Conservation (phyloP, 2,113 vertebrate species). For the Malurus cyaneus region DNA sequence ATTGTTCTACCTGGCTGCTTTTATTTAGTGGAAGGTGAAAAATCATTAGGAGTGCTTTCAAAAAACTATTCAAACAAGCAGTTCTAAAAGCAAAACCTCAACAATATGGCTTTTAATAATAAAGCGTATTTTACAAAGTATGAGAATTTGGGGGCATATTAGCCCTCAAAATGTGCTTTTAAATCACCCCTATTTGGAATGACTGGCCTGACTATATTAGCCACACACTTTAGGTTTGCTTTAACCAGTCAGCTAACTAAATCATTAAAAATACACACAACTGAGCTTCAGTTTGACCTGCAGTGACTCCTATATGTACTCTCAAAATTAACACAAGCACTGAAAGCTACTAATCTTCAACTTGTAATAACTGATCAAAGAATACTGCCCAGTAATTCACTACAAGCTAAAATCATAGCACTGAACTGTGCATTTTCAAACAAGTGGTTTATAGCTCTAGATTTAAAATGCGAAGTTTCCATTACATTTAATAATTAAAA, state of each 20-base stretch:
- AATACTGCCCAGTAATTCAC: slow-evolving; percentile 52
- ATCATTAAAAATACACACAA: slow-evolving; percentile 43
- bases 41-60: background rate
- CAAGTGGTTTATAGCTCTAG: slow-evolving; percentile 30
- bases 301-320: slow-evolving; percentile 22
- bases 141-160: background rate
- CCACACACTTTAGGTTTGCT: background rate
- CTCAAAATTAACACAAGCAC: slow-evolving; percentile 53
- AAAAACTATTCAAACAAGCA: background rate
- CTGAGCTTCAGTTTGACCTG: slow-evolving; percentile 46
- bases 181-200: background rate
- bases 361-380: slow-evolving; percentile 56
- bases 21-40: background rate
- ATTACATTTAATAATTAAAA: slow-evolving; percentile 66
- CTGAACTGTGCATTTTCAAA: slow-evolving; percentile 44
- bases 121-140: background rate
- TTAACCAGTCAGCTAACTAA: slow-evolving; percentile 15
- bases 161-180: background rate
- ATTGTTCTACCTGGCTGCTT: background rate
- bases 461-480: slow-evolving; percentile 61
- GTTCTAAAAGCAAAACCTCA: background rate
- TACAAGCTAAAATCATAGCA: slow-evolving; percentile 28
- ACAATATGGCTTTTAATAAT: background rate
- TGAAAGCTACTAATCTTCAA: slow-evolving; percentile 27
- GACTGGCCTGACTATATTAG: background rate